phyloP scores from a whole-genome alignment of 1,140 invertebrate genomes.

The Melanaphis sacchari region DNA sequence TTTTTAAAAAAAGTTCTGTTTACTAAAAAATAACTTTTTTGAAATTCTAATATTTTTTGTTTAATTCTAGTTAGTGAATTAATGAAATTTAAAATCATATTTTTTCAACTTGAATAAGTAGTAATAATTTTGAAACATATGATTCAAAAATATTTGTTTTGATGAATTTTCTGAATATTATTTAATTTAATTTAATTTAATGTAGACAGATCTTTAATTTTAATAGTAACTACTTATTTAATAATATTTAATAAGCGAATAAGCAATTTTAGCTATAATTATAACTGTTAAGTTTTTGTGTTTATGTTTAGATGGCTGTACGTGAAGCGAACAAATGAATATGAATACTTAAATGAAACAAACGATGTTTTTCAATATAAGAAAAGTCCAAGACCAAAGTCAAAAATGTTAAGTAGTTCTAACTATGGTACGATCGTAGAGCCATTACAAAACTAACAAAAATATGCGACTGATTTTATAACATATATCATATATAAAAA shows the following conservation, averaged over 20 bases:
- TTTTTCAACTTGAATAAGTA: neutral
- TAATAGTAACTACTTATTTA: neutral
- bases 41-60: neutral
- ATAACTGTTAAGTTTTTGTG: neutral
- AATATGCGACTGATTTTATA: neutral
- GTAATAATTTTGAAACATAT: too few species aligned
- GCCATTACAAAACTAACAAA: neutral
- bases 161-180: neutral
- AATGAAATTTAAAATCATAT: neutral
- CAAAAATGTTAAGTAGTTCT: neutral
- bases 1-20: neutral
- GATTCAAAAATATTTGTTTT: neutral
- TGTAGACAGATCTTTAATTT: neutral
- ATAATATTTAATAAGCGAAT: neutral
- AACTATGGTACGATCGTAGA: neutral
- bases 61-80: neutral
- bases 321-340: neutral
- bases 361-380: neutral
- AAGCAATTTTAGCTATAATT: neutral
- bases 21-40: neutral
- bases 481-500: too few species aligned
- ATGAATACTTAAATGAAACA: neutral
- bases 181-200: neutral
- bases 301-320: conserved; percentile 10
- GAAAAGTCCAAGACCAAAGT: neutral